Base-by-base conservation (phyloP, 2,797 vertebrate species). In the Anguilla megastoma region DNA sequence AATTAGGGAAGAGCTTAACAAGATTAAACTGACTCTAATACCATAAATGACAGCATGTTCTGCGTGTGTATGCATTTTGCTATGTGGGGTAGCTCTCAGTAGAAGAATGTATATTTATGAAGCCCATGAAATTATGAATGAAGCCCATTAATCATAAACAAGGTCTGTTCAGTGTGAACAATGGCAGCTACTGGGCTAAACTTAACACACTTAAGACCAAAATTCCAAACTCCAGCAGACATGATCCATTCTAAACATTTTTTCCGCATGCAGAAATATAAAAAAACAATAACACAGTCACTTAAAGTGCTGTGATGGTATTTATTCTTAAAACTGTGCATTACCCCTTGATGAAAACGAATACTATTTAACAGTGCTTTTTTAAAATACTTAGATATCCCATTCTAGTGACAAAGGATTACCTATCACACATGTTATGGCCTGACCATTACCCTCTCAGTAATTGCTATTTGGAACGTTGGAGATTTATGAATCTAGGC, bases 41-140 rank as follows among this genome's bases (percentile, higher is more conserved):
- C 45, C 45, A 45, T 82, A 82, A 82, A 82, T n/a, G 79, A 82
- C 79, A 50, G 10, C 74, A 82, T 48, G 79, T 50, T 82, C 79
- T 1, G 21, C 74, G 45, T 45, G 16, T 82, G 45, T n/a, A 76
- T 76, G 45, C 41, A 82, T 82, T 82, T 24, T 50, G 18, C 5
- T 50, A 50, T 80, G 18, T 80, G 8, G 21, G 76, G n/a, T 52
- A 54, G 56, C 56, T 69, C 30, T 71, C 63, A 45, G 33, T 36
- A 33, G 50, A 58, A 84, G 14, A 48, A 85, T 88, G 41, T 58
- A 86, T 84, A 89, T 86, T 89, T 84, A 89, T 84, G 79, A 86
- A 63, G 79, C 80, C 54, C 56, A 16, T 84, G 45, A 74, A 86
- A 84, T 84, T 60, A 86, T 36, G 45, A 88, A 85, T 82, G 69